Evolutionary conservation across 2,888 invertebrate species (phyloP).

Genomic region (Lacanobia wlatinum): DNA sequence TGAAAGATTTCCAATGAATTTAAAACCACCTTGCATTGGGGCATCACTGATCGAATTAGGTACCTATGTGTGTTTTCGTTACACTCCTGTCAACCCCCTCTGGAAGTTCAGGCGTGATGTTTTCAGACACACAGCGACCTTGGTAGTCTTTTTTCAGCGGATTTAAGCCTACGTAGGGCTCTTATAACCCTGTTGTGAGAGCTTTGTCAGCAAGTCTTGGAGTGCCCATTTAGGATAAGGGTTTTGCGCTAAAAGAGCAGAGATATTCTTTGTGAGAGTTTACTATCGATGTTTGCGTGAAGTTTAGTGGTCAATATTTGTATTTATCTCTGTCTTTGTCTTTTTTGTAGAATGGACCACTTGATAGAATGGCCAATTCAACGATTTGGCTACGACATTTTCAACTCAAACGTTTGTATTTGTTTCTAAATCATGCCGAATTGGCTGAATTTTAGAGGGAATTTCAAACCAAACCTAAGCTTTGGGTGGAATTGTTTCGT

Average conservation of each 20-base stretch:
- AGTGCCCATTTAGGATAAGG: constrained; percentile 38
- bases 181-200: constrained; percentile 9
- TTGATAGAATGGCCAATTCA: too few species aligned
- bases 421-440: too few species aligned
- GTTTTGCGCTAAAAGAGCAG: constrained; percentile 13
- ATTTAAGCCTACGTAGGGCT: constrained; percentile 3
- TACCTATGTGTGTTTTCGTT: not conserved
- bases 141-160: constrained; percentile 11
- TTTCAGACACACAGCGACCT: constrained; percentile 7
- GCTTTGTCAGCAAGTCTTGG: constrained; percentile 49
- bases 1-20: too few species aligned
- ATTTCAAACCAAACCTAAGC: too few species aligned
- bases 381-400: too few species aligned
- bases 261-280: not conserved
- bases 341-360: not conserved
- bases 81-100: not conserved
- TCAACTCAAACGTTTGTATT: too few species aligned
- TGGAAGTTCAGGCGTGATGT: not conserved
- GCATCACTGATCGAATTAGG: too few species aligned
- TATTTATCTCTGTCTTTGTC: not conserved
- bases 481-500: too few species aligned
- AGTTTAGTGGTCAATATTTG: not conserved
- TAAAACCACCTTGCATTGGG: too few species aligned
- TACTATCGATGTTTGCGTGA: not conserved
- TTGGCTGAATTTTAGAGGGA: too few species aligned